Percentiles rank a stretch among this genome's conserved stretches.
These are phyloP conservation scores for Neoaliturus tenellus DNA, from an alignment of 2,888 invertebrate species.

Conservation along the genomic window DNA sequence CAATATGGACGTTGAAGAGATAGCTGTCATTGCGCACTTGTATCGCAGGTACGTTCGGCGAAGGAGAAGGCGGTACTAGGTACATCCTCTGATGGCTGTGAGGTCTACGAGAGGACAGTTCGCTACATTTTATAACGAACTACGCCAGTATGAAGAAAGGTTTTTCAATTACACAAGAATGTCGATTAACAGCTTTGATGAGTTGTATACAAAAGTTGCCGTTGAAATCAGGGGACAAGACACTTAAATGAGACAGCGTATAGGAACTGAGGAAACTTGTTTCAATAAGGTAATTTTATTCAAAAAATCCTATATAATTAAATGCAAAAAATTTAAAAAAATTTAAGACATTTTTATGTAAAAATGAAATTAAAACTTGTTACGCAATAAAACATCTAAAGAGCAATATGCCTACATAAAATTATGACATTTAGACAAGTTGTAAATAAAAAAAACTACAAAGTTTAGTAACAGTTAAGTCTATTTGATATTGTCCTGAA, in stretches of 20 bases:
- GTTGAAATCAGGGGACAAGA: conserved; percentile 17
- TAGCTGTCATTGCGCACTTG: conserved; percentile 7
- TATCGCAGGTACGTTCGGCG: background rate
- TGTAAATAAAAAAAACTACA: background rate
- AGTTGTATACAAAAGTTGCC: conserved; percentile 15
- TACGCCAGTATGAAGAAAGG: conserved; percentile 21
- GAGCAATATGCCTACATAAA: background rate
- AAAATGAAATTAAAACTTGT: conserved; percentile 8
- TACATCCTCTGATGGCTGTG: conserved; percentile 21
- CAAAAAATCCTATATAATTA: background rate
- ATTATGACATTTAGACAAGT: too few species aligned
- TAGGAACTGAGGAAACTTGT: conserved; percentile 34
- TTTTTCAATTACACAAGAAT: conserved; percentile 49
- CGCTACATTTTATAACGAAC: conserved; percentile 9
- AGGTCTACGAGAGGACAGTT: conserved; percentile 31
- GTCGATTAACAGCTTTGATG: conserved; percentile 28
- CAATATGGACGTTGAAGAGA: conserved; percentile 31
- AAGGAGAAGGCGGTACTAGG: conserved; percentile 3
- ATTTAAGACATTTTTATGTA: background rate
- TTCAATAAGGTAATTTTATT: conserved; percentile 49
- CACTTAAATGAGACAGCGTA: conserved; percentile 42
- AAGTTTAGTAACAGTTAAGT: background rate
- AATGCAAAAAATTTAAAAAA: background rate
- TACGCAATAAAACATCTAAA: background rate
- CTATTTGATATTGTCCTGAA: conserved; percentile 15